phyloP scores from a whole-genome alignment of 2,888 invertebrate genomes.

The Drosophila conformis region DNA sequence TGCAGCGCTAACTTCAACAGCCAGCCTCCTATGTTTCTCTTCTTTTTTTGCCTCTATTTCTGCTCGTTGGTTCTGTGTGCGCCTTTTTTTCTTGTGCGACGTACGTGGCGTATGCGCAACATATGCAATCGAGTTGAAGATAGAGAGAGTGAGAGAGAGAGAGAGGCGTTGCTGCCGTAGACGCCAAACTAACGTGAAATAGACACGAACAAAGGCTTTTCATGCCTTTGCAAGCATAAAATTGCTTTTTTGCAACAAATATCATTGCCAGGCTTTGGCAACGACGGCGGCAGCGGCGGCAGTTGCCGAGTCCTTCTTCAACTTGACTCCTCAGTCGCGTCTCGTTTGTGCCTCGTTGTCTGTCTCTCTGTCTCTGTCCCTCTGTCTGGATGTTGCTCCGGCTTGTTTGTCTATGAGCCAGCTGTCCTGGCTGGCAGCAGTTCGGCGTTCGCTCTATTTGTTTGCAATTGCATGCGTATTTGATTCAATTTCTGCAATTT shows the following conservation, averaged over 20 bases:
- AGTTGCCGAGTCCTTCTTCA: constrained; percentile 26
- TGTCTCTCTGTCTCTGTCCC: constrained; percentile 16
- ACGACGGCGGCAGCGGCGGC: constrained; percentile 9
- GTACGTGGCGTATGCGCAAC: constrained; percentile 76
- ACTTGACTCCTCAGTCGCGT: constrained; percentile 10
- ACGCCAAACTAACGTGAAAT: constrained; percentile 82
- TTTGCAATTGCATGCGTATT: constrained; percentile 81
- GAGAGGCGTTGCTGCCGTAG: constrained; percentile 57
- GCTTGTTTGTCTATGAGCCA: constrained; percentile 57
- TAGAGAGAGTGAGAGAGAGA: constrained; percentile 11
- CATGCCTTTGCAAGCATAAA: constrained; percentile 82
- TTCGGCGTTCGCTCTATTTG: constrained; percentile 62
- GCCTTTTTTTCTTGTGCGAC: constrained; percentile 37
- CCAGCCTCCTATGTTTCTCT: constrained; percentile 31
- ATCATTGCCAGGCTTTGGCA: constrained; percentile 59
- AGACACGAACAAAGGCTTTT: constrained; percentile 82
- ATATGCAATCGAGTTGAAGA: constrained; percentile 60
- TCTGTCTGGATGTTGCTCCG: constrained; percentile 22
- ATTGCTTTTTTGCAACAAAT: constrained; percentile 81
- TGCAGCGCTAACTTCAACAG: constrained; percentile 72
- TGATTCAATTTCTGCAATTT: constrained; percentile 83
- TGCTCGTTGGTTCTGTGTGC: constrained; percentile 10
- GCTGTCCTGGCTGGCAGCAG: constrained; percentile 22
- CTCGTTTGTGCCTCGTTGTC: constrained; percentile 6
- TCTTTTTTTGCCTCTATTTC: constrained; percentile 9